Base-by-base conservation (phyloP, 2,888 invertebrate species). In the Liodrosophila aerea region DNA sequence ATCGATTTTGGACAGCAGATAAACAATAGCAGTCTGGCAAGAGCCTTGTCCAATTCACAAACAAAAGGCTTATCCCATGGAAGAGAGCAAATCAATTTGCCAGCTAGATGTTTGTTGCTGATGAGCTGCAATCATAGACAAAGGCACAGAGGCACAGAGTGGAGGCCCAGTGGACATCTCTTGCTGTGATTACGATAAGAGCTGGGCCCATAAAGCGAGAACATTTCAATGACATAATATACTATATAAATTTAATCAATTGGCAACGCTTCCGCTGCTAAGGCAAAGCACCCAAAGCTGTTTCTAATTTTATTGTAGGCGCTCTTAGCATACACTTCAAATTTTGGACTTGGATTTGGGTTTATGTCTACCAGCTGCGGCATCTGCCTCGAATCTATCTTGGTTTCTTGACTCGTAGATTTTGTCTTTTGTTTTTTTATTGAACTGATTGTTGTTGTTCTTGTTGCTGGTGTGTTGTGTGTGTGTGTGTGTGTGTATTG, bases 171-270 rank as follows among this genome's bases (percentile, higher is more conserved):
- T 2, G 27, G 22, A 34, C n/a, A 9, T 5, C 29, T 40, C 46
- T 37, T 13, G 9, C 31, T 31, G 36, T 62, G 54, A 61, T 70
- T 47, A 51, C 16, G 58, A 50, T 66, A 52, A 70, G 61, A 66
- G 51, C 62, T 33, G 52, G 36, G 22, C 49, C n/a, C 54, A 70
- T 60, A 50, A 52, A 54, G 39, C 46, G 61, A 22, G 22, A 22
- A 5, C 58, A 58, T 56, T 60, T 54, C 47, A 56, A 53, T 65
- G 66, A 64, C 58, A 71, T 68, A 83, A 80, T 83, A 80, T 80
- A n/a, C n/a, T n/a, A 22, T 22, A 80, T 72, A 81, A 76, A 83
- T 76, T 74, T 81, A 83, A 81, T 83, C 78, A 83, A 74, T 72
- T 76, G 62, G 47, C 62, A 59, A 66, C 36, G 72, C 63, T 65